Conservation (phyloP, 2,888 invertebrate species). For the Spodoptera littoralis region DNA sequence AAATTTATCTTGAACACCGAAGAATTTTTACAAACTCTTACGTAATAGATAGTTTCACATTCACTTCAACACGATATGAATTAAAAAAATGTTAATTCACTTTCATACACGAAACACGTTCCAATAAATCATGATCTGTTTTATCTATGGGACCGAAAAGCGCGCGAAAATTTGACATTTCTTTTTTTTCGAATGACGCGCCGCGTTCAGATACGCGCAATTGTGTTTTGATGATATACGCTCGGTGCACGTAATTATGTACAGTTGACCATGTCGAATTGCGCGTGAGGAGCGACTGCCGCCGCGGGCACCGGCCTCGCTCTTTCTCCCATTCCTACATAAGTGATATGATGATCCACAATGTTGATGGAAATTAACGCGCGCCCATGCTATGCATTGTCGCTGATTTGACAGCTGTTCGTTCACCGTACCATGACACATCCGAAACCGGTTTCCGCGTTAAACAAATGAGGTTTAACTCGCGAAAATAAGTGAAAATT, state of each 20-base stretch:
- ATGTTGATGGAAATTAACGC: conserved; percentile 77
- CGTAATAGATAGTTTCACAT: conserved; percentile 82
- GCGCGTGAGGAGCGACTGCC: conserved; percentile 84
- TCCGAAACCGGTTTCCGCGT: conserved; percentile 57
- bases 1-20: conserved; percentile 70
- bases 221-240: conserved; percentile 66
- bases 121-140: conserved; percentile 60
- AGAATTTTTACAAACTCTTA: conserved; percentile 71
- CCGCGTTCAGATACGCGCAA: conserved; percentile 64
- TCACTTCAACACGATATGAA: conserved; percentile 82
- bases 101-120: conserved; percentile 82
- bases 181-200: conserved; percentile 58
- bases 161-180: conserved; percentile 72
- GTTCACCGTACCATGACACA: conserved; percentile 28
- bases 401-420: conserved; percentile 68
- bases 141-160: conserved; percentile 60
- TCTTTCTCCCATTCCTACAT: conserved; percentile 88
- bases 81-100: conserved; percentile 81
- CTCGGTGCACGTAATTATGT: conserved; percentile 75
- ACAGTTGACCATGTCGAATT: conserved; percentile 88
- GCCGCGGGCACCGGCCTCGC: conserved; percentile 78
- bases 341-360: conserved; percentile 75
- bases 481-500: conserved; percentile 59
- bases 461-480: conserved; percentile 50
- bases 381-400: conserved; percentile 67